Evolutionary conservation across 2,888 invertebrate species (phyloP).

Genomic region (Macrophya alboannulata): DNA sequence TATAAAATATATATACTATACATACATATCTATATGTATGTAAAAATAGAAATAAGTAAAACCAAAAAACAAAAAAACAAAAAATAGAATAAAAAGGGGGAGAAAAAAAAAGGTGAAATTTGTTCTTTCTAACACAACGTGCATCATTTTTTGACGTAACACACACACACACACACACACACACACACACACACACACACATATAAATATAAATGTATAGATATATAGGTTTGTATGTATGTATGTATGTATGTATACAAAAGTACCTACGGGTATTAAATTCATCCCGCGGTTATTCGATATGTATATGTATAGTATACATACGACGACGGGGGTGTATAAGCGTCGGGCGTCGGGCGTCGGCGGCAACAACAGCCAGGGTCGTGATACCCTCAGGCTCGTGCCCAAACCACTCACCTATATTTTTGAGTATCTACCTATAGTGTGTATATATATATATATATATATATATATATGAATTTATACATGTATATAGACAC

Average conservation of each 20-base stretch:
- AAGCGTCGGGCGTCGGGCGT: too few species aligned
- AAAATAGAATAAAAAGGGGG: too few species aligned
- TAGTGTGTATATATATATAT: not conserved
- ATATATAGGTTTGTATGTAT: not conserved
- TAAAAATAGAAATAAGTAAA: too few species aligned
- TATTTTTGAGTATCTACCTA: slow-evolving; percentile 40
- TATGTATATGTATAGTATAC: slow-evolving; percentile 2
- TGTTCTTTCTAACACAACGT: not conserved
- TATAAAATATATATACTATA: too few species aligned
- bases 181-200: too few species aligned
- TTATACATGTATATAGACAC: not conserved
- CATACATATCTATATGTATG: too few species aligned
- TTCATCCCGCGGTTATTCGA: slow-evolving; percentile 45
- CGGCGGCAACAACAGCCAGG: slow-evolving; percentile 3
- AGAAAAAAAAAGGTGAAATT: too few species aligned
- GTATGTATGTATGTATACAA: not conserved
- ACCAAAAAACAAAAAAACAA: too few species aligned
- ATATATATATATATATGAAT: not conserved
- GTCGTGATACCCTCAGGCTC: slow-evolving; percentile 42
- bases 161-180: not conserved
- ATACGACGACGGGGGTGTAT: not conserved
- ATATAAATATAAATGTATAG: not conserved
- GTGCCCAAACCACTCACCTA: slow-evolving; percentile 49
- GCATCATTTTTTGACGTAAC: not conserved
- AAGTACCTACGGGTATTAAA: slow-evolving; percentile 28